phyloP scores from a whole-genome alignment of 2,113 vertebrate species.

The Petroica traversi region DNA sequence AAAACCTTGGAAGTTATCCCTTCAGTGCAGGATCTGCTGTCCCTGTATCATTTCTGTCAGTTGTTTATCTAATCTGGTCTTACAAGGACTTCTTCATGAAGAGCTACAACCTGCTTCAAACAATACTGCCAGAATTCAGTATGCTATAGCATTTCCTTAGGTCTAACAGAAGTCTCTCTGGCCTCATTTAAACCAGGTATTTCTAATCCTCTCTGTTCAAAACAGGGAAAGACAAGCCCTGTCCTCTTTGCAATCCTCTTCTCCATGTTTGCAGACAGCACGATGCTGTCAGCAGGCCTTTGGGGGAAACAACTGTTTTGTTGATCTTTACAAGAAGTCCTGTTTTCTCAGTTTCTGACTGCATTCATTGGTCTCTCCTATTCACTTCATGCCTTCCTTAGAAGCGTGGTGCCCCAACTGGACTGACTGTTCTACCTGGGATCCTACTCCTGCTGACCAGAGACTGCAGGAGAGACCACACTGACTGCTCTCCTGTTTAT shows the following conservation, averaged over 20 bases:
- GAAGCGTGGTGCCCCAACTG: not conserved
- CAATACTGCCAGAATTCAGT: not conserved
- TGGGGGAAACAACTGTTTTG: not conserved
- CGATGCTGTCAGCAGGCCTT: accelerated
- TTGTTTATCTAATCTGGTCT: not conserved
- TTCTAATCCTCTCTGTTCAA: not conserved
- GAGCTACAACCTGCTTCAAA: not conserved
- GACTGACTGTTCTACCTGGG: not conserved
- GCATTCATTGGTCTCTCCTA: not conserved
- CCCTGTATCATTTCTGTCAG: not conserved
- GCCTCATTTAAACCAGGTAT: not conserved
- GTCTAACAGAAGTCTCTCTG: not conserved
- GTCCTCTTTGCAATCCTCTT: not conserved
- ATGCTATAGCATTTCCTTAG: not conserved
- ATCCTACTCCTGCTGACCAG: not conserved
- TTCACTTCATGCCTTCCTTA: not conserved
- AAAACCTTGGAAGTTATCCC: not conserved
- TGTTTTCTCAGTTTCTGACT: not conserved
- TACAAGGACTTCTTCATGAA: not conserved
- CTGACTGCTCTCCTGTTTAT: not conserved
- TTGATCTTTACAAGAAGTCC: not conserved
- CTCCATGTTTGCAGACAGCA: not conserved
- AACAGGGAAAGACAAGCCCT: not conserved
- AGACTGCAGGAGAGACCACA: not conserved
- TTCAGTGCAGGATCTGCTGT: not conserved